Base-by-base conservation (phyloP, 2,888 invertebrate species). In the Scrobipalpa costella region DNA sequence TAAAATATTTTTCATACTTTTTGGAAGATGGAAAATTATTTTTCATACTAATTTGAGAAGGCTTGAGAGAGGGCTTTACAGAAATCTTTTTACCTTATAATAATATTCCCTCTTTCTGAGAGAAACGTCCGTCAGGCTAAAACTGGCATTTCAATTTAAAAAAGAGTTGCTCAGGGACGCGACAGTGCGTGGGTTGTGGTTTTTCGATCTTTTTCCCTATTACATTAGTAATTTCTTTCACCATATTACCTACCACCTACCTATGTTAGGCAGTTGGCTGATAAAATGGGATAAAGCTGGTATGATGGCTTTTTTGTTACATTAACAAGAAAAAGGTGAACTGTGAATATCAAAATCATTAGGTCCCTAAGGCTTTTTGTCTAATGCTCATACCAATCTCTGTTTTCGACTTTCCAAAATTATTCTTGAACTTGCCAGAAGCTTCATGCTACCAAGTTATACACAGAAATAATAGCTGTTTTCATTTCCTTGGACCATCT, bases 41-140 rank as follows among this genome's bases (percentile, higher is more conserved):
- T 8, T 40, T 40, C n/a, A 3, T 44, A 44, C 3, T 44, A n/a
- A n/a, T 5, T 44, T 44, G 44, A 7, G 7, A 44, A 6, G 15
- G n/a, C 21, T 21, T 3, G 15, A 21, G 21, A 49, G 49, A 27
- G 27, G 27, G 27, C 27, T 27, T 27, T 27, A 13, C 2, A 40
- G 11, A 40, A 40, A 50, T 8, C 17, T 11, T 50, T 50, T 50
- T 50, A 17, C 9, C 50, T 9, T 21, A 3, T 50, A 17, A 21
- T 50, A 50, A 21, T 19, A 50, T 19, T 50, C 21, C 11, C 11
- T 50, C 50, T 8, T 19, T 19, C 15, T 17, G 19, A 11, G 50
- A 21, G 9, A 49, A 50, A 50, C 50, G 50, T 50, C 50, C 50
- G 17, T 50, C 50, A 50, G 50, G 21, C 50, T 50, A 50, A 50